Conservation (phyloP, 2,888 invertebrate species). For the Antheraea assamensis region DNA sequence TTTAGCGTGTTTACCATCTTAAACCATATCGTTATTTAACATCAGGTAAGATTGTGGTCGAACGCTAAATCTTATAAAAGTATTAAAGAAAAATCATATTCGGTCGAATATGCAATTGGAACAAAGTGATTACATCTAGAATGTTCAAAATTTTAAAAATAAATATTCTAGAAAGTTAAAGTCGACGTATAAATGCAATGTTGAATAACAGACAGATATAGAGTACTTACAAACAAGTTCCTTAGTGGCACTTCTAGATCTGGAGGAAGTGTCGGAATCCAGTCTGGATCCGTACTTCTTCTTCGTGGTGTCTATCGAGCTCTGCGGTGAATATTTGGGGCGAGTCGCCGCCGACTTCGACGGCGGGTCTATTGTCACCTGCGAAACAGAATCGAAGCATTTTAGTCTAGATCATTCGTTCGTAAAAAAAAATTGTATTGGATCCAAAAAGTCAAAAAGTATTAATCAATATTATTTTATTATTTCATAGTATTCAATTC, state of each 20-base stretch:
- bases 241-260: constrained; percentile 95
- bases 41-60: too few species aligned
- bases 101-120: neutral
- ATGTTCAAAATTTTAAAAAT: neutral
- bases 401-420: too few species aligned
- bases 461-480: too few species aligned
- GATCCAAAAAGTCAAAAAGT: too few species aligned
- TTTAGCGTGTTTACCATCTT: too few species aligned
- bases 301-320: constrained; percentile 67
- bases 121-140: neutral
- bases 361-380: constrained; percentile 78
- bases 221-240: constrained; percentile 89
- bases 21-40: too few species aligned
- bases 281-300: constrained; percentile 80
- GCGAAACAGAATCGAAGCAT: constrained; percentile 4
- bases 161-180: neutral
- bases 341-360: constrained; percentile 62
- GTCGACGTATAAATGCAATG: too few species aligned
- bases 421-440: too few species aligned
- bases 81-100: neutral
- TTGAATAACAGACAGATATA: neutral
- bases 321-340: constrained; percentile 74
- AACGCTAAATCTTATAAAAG: too few species aligned
- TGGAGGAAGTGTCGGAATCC: constrained; percentile 91
- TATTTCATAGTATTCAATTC: too few species aligned